phyloP scores from a whole-genome alignment of 2,797 vertebrate genomes.

The Muscicapa comitata region DNA sequence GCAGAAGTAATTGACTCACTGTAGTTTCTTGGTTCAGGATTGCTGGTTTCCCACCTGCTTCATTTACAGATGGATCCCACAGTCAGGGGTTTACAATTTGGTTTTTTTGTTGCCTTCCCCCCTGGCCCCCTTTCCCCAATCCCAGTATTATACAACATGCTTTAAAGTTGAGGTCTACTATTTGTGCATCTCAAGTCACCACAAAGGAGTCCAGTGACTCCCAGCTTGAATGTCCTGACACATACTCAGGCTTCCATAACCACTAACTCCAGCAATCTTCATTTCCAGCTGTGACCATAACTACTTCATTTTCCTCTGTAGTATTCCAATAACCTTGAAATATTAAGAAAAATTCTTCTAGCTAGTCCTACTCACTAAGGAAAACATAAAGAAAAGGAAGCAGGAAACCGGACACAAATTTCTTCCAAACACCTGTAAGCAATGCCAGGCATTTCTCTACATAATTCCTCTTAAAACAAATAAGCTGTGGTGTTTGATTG shows the following conservation, averaged over 20 bases:
- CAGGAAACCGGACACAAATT: not conserved
- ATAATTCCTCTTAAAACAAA: not conserved
- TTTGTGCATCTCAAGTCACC: not conserved
- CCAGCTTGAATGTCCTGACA: not conserved
- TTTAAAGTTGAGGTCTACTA: not conserved
- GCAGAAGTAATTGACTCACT: not conserved
- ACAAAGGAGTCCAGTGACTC: not conserved
- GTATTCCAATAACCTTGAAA: not conserved
- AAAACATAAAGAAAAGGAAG: not conserved
- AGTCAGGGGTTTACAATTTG: not conserved
- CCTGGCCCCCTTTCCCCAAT: rapidly evolving
- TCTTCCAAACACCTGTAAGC: not conserved
- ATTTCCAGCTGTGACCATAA: not conserved
- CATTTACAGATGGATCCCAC: not conserved
- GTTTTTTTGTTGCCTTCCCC: not conserved
- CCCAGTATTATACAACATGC: rapidly evolving
- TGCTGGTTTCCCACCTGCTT: not conserved
- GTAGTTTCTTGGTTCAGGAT: not conserved
- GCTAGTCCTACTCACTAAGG: not conserved
- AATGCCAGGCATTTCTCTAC: not conserved
- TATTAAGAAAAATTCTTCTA: not conserved
- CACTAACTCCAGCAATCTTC: not conserved
- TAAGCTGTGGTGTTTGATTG: not conserved
- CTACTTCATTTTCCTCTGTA: not conserved
- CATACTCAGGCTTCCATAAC: not conserved